A percentile compares a stretch with the other conserved stretches of the same genome.
Conservation (phyloP, 2,797 vertebrate species). For the Coendou prehensilis region DNA sequence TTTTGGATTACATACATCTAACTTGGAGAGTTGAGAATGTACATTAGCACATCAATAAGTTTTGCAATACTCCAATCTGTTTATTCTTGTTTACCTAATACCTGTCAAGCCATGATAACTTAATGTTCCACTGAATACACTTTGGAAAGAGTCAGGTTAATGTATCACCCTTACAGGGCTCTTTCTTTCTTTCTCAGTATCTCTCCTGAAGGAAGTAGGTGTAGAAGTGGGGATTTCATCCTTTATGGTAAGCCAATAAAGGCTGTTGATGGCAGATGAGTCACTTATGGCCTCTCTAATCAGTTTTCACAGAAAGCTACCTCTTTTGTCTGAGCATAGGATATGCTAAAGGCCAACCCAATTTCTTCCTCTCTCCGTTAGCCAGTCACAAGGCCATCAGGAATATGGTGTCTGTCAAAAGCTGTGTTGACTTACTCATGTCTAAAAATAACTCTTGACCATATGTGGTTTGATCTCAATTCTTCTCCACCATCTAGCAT, state of each 20-base stretch:
- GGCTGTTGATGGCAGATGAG: neutral
- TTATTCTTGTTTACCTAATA: neutral
- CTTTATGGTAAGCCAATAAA: neutral
- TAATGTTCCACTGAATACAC: neutral
- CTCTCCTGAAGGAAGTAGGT: neutral
- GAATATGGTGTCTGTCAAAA: constrained; percentile 60
- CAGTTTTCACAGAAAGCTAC: neutral
- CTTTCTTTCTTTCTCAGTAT: neutral
- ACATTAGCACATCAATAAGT: neutral
- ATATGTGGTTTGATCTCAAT: constrained; percentile 3
- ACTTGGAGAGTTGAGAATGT: neutral
- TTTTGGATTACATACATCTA: neutral
- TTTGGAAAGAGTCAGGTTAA: neutral
- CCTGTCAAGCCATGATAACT: constrained; percentile 3
- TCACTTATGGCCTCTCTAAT: neutral
- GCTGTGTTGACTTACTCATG: constrained; percentile 23
- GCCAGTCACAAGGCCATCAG: constrained; percentile 50
- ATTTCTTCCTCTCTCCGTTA: neutral
- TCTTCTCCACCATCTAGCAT: constrained; percentile 56
- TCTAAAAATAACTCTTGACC: constrained; percentile 77
- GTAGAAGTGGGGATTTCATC: neutral
- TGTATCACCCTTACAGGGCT: neutral
- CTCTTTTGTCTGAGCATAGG: neutral
- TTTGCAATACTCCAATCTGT: neutral
- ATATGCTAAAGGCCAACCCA: neutral